phyloP scores from a whole-genome alignment of 2,113 vertebrate genomes.

The Pelodiscus sinensis region DNA sequence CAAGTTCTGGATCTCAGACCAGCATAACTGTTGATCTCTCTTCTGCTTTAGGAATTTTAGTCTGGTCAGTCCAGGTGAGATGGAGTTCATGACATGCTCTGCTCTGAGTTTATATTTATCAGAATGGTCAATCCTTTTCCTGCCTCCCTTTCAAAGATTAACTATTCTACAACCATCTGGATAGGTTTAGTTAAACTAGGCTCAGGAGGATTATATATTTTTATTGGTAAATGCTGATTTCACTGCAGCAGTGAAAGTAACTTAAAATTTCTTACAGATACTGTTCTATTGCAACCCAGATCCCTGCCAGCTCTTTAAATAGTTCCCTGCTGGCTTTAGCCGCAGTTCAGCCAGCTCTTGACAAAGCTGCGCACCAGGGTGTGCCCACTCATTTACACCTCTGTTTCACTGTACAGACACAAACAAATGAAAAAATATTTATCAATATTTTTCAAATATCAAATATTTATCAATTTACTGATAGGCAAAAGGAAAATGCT shows the following conservation, averaged over 20 bases:
- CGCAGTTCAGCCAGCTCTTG: no score
- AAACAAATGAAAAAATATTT: not conserved
- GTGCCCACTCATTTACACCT: no score
- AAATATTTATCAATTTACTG: not conserved
- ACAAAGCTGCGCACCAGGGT: no score
- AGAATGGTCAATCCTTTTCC: not conserved
- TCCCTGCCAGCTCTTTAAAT: no score
- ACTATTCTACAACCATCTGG: not conserved
- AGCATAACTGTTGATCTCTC: not conserved
- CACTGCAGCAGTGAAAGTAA: not conserved
- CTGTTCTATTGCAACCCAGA: no score
- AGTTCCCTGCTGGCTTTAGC: no score
- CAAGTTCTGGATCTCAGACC: not conserved
- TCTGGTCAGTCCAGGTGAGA: not conserved
- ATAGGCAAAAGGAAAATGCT: not conserved
- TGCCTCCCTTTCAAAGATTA: not conserved
- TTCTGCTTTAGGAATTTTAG: not conserved
- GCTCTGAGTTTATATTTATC: not conserved
- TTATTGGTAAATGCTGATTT: not conserved
- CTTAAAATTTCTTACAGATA: no score
- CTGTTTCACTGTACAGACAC: not conserved
- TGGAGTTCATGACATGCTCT: not conserved
- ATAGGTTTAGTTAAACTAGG: not conserved
- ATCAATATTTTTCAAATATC: no score
- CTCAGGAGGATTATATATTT: not conserved